Base-by-base conservation (phyloP, 2,888 invertebrate genomes). In the Ryuthela nishihirai region DNA sequence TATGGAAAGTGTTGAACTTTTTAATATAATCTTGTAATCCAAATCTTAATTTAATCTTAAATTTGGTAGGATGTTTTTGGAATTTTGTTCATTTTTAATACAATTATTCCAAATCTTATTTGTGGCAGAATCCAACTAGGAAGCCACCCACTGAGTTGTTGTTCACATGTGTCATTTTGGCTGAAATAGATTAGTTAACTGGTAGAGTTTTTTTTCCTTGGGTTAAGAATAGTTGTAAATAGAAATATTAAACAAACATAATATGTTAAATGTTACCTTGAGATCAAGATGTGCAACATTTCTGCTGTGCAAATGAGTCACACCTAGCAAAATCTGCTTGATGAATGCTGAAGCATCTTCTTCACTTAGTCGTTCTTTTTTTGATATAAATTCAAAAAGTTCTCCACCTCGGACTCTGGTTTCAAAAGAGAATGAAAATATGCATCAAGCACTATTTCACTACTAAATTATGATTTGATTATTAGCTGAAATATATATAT, bases 201-300 rank as follows among this genome's bases (percentile, higher is more conserved):
- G n/a, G n/a, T n/a, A n/a, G n/a, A 9, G 12, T 18, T 18, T 40
- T 6, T 40, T 5, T 40, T 9, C 12, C 21, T 40, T 5, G 7
- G 7, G 4, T 40, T 40, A 48, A 23, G 23, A 17, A 12, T 9
- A 48, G 10, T 40, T 15, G 12, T 48, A 17, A 24, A 18, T 2
- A 20, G 21, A 20, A 12, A 21, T n/a, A n/a, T n/a, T n/a, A n/a
- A n/a, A n/a, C n/a, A n/a, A n/a, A n/a, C n/a, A n/a, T n/a, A n/a
- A n/a, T 39, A 20, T 36, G 17, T n/a, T n/a, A 48, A 21, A 56
- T 34, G 18, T 54, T 68, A 78, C 78, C 74, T 84, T 84, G 60
- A 84, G 78, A 72, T 84, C 84, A 64, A 84, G 74, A 73, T 84
- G 83, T 60, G 81, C 82, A 63, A 84, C 80, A 69, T 79, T 76